Conservation (phyloP, 2,113 vertebrate species). For the Equus quagga region DNA sequence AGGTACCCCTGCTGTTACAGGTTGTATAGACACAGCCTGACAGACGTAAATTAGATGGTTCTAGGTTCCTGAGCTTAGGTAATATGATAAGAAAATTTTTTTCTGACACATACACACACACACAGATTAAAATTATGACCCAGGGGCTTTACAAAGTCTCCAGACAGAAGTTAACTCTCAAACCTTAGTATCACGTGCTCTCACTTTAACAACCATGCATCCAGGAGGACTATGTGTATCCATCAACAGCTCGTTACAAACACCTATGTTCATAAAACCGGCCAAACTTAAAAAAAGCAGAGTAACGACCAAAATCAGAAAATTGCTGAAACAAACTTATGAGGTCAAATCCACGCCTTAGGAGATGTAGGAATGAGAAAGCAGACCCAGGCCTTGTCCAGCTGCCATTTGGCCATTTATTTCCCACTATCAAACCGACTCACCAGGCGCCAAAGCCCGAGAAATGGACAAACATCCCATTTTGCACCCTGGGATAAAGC, state of each 20-base stretch:
- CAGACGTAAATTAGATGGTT: background rate
- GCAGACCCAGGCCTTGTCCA: background rate
- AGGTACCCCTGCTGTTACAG: rapidly evolving
- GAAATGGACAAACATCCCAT: background rate
- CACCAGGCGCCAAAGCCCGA: background rate
- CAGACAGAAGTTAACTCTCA: background rate
- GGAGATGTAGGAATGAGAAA: background rate
- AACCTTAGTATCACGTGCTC: background rate
- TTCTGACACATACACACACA: background rate
- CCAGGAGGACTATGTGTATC: background rate
- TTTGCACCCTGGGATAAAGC: background rate
- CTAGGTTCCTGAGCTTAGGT: background rate
- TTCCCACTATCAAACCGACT: background rate
- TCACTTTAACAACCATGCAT: background rate
- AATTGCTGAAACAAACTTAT: background rate
- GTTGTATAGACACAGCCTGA: background rate
- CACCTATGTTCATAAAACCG: background rate
- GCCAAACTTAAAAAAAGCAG: background rate
- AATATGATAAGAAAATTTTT: background rate
- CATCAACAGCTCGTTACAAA: background rate
- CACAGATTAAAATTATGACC: background rate
- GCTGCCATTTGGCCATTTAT: no score
- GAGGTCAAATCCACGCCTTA: background rate
- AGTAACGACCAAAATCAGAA: background rate
- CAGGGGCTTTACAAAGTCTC: background rate